Evolutionary conservation across 2,113 vertebrate genomes (phyloP), one percentile per base, ranked within the genome.

Genomic region (Loxodonta africana): DNA sequence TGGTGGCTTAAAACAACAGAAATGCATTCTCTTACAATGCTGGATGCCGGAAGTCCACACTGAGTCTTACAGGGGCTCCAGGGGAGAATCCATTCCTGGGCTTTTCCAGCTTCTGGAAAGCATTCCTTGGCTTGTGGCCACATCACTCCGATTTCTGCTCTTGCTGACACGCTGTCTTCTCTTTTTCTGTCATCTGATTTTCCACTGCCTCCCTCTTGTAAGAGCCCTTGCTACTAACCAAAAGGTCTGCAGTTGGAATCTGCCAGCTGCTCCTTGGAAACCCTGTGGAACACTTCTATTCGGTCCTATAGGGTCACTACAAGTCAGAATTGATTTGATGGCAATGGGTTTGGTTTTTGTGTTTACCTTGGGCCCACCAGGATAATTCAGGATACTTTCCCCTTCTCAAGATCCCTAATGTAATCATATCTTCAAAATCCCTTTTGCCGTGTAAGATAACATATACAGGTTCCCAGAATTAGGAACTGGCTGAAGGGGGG

Each of bases 41-140:
- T 57, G 53, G 53, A 17, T 12, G 11, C 53, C 53, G 15, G 53
- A 57, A 57, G 53, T 37, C 25, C 44, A 71, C 67, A 71, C 48
- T 21, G 74, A 67, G 18, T 94, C 7, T 57, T 80, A n/a, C 0
- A 18, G 73, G 53, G 51, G 60, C 9, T 83, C 46, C 28, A 21
- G 46, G 41, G 62, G 48, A 88, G 62, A 81, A 53, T 37, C 69
- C 2, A 0, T 78, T 95, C 48, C 17, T 84, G 74, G 51, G 20
- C n/a, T 78, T 26, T 93, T 90, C 18, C 21, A 74, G 77, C 4
- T 25, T 86, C 71, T 48, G 51, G n/a, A 46, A 53, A 67, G 20
- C 41, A 60, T 94, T 90, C 25, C 23, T 80, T 83, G 77, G 9
- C 85, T 86, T 90, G n/a, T 74, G 95, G 51, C 51, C 23, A 7